phyloP scores from a whole-genome alignment of 1,140 invertebrate species.

The Physella acuta region DNA sequence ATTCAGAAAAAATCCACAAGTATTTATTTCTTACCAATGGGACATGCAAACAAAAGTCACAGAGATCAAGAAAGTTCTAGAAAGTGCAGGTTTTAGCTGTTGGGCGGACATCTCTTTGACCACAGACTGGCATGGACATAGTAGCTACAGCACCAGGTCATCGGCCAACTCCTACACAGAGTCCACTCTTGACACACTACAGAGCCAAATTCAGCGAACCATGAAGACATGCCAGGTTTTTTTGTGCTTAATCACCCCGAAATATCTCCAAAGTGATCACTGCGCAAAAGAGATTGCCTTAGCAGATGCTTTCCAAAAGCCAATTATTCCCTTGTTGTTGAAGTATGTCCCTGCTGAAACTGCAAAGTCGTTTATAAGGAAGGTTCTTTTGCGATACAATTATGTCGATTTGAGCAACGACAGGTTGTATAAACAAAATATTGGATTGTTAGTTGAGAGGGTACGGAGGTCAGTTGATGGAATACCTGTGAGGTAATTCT shows the following conservation, averaged over 20 bases:
- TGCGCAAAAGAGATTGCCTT: conserved; percentile 62
- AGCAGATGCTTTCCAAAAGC: conserved; percentile 61
- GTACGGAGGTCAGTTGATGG: no score
- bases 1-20: conserved; percentile 43
- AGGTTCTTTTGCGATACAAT: conserved; percentile 42
- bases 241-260: conserved; percentile 61
- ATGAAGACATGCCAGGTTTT: conserved; percentile 55
- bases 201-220: conserved; percentile 52
- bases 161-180: conserved; percentile 30
- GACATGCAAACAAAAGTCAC: conserved; percentile 60
- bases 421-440: conserved; percentile 54
- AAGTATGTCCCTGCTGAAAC: conserved; percentile 58
- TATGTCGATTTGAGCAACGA: conserved; percentile 57
- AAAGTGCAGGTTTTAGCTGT: conserved; percentile 58
- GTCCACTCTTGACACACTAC: conserved; percentile 38
- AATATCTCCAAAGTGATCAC: conserved; percentile 61
- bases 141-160: conserved; percentile 44
- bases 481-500: no score
- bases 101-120: conserved; percentile 61
- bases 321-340: conserved; percentile 61
- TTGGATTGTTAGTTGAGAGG: conserved; percentile 46
- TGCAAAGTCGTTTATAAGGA: conserved; percentile 49
- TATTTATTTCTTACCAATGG: conserved; percentile 64
- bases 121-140: conserved; percentile 42
- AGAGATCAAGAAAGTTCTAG: conserved; percentile 56